Percentiles rank a stretch among this genome's conserved stretches.
phyloP scores from a whole-genome alignment of 2,113 vertebrate genomes.

The Martes martes region DNA sequence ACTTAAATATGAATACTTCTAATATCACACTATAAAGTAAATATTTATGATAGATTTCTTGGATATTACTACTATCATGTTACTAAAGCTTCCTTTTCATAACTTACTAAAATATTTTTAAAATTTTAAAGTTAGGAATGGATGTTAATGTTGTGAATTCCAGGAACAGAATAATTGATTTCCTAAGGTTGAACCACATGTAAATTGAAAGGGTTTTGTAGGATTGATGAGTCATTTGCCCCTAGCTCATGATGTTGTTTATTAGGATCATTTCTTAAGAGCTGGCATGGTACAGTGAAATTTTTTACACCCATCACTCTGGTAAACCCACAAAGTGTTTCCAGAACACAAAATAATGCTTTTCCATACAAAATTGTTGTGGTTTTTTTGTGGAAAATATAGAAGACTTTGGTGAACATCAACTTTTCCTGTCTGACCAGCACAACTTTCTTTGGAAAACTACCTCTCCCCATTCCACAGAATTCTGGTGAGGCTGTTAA shows the following conservation, averaged over 20 bases:
- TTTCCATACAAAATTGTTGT: not conserved
- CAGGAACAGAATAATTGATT: not conserved
- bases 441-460: not conserved
- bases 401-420: not conserved
- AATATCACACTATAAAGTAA: not conserved
- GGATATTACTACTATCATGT: not conserved
- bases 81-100: not conserved
- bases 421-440: not conserved
- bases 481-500: not conserved
- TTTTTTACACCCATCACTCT: not conserved
- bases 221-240: not conserved
- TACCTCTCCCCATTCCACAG: not conserved
- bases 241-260: not conserved
- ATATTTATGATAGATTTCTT: not conserved
- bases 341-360: not conserved
- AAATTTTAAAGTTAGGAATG: not conserved
- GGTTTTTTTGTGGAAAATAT: not conserved
- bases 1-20: not conserved
- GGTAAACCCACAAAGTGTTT: not conserved
- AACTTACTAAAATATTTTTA: not conserved
- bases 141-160: not conserved
- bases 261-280: not conserved
- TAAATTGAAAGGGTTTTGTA: not conserved
- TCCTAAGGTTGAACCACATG: not conserved
- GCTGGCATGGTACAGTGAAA: not conserved